Evolutionary conservation across 2,888 invertebrate species (phyloP).

Genomic region (Elysia crispata): DNA sequence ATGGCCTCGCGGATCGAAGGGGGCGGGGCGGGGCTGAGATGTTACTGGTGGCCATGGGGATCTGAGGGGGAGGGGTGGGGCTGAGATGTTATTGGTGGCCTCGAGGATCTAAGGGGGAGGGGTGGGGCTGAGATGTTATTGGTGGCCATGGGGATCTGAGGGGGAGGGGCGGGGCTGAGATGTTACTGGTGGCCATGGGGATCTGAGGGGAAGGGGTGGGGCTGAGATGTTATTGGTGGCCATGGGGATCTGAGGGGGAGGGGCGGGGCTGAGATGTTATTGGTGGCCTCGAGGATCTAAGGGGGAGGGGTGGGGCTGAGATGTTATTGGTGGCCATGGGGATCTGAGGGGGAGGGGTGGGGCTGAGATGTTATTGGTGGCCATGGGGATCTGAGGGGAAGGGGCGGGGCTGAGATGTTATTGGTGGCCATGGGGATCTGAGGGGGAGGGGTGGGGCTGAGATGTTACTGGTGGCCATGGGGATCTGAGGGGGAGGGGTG

Average conservation of each 20-base stretch:
- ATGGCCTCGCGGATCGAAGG: too few relatives aligned
- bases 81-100: too few relatives aligned
- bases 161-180: not conserved
- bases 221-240: too few relatives aligned
- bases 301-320: conserved; percentile 64
- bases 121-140: not conserved
- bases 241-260: too few relatives aligned
- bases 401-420: conserved; percentile 59
- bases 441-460: conserved; percentile 55
- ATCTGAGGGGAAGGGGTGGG: too few relatives aligned
- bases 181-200: not conserved
- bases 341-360: conserved; percentile 58
- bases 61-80: too few relatives aligned
- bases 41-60: too few relatives aligned
- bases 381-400: conserved; percentile 49
- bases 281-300: conserved; percentile 72
- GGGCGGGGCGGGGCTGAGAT: too few relatives aligned
- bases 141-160: not conserved
- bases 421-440: too few relatives aligned
- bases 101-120: too few relatives aligned
- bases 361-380: conserved; percentile 43
- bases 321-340: conserved; percentile 45
- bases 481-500: conserved; percentile 6
- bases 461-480: conserved; percentile 36
- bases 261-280: too few relatives aligned